These are phyloP conservation scores for Pteruthius melanotis DNA, from an alignment of 2,113 vertebrate genomes.

Conservation along the genomic window DNA sequence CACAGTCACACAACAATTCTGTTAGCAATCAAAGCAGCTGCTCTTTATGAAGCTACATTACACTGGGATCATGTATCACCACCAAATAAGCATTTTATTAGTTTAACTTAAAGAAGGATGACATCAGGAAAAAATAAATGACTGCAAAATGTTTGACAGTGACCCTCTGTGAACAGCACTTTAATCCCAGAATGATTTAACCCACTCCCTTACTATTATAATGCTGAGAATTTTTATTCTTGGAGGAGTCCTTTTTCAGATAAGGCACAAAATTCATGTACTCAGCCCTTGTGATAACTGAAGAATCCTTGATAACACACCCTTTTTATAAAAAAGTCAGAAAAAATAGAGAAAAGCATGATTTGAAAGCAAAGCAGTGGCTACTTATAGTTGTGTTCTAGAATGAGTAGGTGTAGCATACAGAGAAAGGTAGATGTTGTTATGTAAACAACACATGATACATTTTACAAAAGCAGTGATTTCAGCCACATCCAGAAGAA, in stretches of 20 bases:
- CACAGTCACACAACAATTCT: not conserved
- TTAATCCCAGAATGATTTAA: not conserved
- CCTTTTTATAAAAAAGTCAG: not conserved
- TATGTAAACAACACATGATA: not conserved
- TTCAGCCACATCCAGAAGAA: not conserved
- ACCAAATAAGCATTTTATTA: not conserved
- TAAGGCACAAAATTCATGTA: not conserved
- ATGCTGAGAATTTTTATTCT: not conserved
- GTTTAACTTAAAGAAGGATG: not conserved
- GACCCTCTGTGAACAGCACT: not conserved
- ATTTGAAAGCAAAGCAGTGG: not conserved
- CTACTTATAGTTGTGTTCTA: not conserved
- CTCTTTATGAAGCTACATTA: not conserved
- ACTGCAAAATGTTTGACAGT: not conserved
- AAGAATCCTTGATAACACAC: not conserved
- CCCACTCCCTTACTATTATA: not conserved
- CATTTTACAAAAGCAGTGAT: not conserved
- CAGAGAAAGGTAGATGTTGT: not conserved
- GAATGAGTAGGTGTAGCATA: not conserved
- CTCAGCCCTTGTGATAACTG: not conserved
- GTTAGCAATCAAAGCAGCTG: not conserved
- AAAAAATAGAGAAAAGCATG: not conserved
- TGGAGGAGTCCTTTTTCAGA: not conserved
- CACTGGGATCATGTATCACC: not conserved
- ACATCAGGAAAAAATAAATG: not conserved